Evolutionary conservation across 2,888 invertebrate genomes (phyloP).

Genomic region (Drosophila acutilabella): DNA sequence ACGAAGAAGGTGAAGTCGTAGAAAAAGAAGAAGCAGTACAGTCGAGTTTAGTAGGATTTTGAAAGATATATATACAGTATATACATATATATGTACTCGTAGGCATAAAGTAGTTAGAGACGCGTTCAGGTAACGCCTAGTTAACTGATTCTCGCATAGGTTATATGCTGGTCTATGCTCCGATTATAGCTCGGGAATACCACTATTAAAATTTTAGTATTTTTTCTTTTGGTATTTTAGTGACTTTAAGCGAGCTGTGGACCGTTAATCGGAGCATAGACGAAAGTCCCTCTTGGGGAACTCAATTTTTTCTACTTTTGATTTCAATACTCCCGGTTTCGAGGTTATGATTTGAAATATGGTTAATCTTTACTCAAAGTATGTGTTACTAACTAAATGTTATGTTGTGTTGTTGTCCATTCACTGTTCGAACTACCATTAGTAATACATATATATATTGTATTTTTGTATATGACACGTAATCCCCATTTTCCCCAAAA

Average conservation of each 20-base stretch:
- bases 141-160: constrained; percentile 48
- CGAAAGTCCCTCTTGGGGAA: not conserved
- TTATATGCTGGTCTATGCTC: constrained; percentile 9
- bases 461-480: constrained; percentile 49
- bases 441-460: constrained; percentile 16
- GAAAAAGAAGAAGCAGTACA: constrained; percentile 6
- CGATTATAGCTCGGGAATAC: not conserved
- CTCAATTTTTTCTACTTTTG: not conserved
- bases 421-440: constrained; percentile 48
- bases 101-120: constrained; percentile 54
- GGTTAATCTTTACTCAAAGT: constrained; percentile 19
- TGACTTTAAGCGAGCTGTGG: not conserved
- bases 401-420: constrained; percentile 63
- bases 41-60: constrained; percentile 15
- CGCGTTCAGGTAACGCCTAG: constrained; percentile 56
- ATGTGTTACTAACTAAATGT: constrained; percentile 62
- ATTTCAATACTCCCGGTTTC: no score
- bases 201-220: not conserved
- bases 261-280: no score
- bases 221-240: constrained; percentile 1
- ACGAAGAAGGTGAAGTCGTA: not conserved
- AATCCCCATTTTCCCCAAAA: constrained; percentile 20
- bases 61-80: constrained; percentile 10
- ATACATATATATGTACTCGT: constrained; percentile 11
- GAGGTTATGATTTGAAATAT: not conserved